Conservation (phyloP, 2,797 vertebrate species). For the Leptatherina wallacei region DNA sequence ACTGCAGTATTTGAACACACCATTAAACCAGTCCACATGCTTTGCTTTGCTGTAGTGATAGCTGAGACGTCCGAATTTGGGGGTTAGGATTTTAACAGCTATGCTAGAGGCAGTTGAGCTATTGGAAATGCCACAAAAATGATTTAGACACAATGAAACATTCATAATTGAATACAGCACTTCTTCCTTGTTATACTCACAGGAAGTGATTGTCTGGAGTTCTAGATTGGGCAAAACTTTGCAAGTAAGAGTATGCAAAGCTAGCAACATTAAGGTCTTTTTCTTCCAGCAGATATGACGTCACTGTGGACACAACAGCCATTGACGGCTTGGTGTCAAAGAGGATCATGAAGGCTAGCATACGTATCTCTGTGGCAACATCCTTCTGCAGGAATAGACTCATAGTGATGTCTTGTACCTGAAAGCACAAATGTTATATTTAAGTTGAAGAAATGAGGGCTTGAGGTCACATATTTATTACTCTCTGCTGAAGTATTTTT, state of each 20-base stretch:
- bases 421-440: constrained; percentile 18
- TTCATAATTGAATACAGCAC: not conserved
- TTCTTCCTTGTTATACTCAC: constrained; percentile 77
- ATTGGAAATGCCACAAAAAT: constrained; percentile 21
- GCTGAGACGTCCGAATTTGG: constrained; percentile 78
- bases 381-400: constrained; percentile 81
- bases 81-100: constrained; percentile 86
- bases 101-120: constrained; percentile 87
- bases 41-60: constrained; percentile 83
- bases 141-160: not conserved
- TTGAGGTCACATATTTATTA: not conserved
- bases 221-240: constrained; percentile 78
- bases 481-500: not conserved
- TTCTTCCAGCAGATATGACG: constrained; percentile 82
- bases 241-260: constrained; percentile 86
- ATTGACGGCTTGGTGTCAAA: constrained; percentile 87
- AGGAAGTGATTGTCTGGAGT: constrained; percentile 82
- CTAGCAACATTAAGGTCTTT: constrained; percentile 84
- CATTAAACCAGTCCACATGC: constrained; percentile 79
- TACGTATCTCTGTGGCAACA: constrained; percentile 79
- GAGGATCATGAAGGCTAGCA: constrained; percentile 83
- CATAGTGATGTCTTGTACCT: constrained; percentile 88
- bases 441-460: not conserved
- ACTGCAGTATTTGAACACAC: constrained; percentile 67
- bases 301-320: constrained; percentile 81